phyloP scores from a whole-genome alignment of 1,140 invertebrate species.

The Coptotermes formosanus region DNA sequence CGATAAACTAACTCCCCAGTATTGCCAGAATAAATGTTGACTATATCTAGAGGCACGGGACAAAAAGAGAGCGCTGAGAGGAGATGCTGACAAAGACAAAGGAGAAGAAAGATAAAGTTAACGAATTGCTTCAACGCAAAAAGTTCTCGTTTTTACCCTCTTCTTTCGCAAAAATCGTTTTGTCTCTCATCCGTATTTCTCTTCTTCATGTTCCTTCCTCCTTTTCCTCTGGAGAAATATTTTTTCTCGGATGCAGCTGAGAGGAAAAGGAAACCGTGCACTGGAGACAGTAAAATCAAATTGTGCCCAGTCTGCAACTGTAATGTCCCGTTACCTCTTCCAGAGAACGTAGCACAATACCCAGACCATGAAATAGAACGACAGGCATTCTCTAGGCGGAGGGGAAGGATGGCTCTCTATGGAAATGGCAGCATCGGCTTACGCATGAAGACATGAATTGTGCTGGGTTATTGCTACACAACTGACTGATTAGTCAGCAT shows the following conservation, averaged over 20 bases:
- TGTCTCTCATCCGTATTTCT: background rate
- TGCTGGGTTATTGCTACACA: no score
- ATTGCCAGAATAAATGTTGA: background rate
- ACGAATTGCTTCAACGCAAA: background rate
- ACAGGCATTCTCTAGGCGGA: background rate
- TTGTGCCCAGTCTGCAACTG: background rate
- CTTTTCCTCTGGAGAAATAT: background rate
- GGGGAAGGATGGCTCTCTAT: no score
- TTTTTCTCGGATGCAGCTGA: background rate
- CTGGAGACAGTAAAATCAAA: background rate
- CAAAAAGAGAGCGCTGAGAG: background rate
- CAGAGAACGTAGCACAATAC: background rate
- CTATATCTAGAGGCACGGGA: background rate
- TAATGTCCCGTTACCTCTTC: background rate
- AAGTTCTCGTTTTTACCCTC: background rate
- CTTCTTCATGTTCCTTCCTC: background rate
- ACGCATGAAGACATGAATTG: no score
- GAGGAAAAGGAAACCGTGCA: background rate
- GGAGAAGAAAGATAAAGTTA: conserved; percentile 2
- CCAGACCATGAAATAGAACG: background rate
- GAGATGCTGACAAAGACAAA: background rate
- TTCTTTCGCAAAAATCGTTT: background rate
- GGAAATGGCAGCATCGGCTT: no score
- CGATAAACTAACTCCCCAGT: background rate
- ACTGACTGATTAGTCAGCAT: no score